Evolutionary conservation across 2,888 invertebrate genomes (phyloP), one percentile per base, ranked within the genome.

Genomic region (Torymus aiolomorphi): DNA sequence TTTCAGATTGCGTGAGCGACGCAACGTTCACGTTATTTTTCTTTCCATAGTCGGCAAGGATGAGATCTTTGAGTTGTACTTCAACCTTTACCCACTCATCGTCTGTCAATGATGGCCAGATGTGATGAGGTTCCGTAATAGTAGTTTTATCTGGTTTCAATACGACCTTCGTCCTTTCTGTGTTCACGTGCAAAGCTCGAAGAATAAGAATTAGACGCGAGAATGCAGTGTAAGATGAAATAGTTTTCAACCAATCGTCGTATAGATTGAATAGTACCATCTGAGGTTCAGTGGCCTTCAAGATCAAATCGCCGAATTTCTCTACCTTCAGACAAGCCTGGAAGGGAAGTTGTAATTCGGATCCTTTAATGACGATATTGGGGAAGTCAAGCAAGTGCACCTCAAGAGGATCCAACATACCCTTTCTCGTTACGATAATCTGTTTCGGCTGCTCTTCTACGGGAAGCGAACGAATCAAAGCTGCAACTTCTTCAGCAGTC

Each of bases 51-150:
- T 99, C 99, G 65, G 99, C 99, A 75, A 99, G 92, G 87, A 99
- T 99, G 81, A 99, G 94, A 91, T 99, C 99, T 90, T 99, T 99
- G 24, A 99, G 93, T 88, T 98, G 97, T 49, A 99, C 97, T 91
- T 99, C 99, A 63, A 98, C 98, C 91, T 99, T 99, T 89, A 99
- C 98, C 99, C 99, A 99, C 91, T 99, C 99, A 87, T 99, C 99
- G 88, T 99, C 99, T 0, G 96, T 94, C 8, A 99, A 92, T 0
- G 98, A 97, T 0, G 99, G 99, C 99, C 99, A 99, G 91, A 99
- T 99, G 91, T 99, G 99, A 92, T 99, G 99, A 0, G 98, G 96
- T 91, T 99, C 99, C 0, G 99, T 99, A 70, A 99, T 95, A 0
- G 99, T 99, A 0, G 98, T 99, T 91, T 99, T 99, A 90, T 99